Evolutionary conservation across 1,140 invertebrate species (phyloP), one percentile per base, ranked within the genome.

Genomic region (Lepeophtheirus salmonis): DNA sequence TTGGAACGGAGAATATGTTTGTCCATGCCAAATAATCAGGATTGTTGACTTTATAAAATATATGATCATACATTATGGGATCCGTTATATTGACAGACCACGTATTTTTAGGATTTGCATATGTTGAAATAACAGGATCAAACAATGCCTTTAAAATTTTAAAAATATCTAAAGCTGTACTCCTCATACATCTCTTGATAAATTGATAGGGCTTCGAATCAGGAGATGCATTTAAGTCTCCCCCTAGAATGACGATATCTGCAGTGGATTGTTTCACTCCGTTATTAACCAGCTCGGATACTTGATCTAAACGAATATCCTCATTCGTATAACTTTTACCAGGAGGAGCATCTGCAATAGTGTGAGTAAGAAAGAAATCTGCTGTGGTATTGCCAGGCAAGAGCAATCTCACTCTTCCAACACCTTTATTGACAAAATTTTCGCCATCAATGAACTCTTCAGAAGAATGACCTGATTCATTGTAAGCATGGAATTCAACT

Each of bases 321-420:
- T n/a, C 16, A 17, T 57, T 57, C 3, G 23, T 6, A 30, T 59
- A 20, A 12, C 57, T 41, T n/a, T 59, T 18, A 14, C 17, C 16
- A 1, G 26, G 30, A 21, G 51, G 17, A 21, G 23, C 13, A 16
- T 59, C 48, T 10, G 57, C 57, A 2, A 41, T 41, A 18, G 57
- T 59, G 48, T 59, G 57, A n/a, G 57, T 59, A 21, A 59, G 30
- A 59, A 59, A 59, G 14, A 59, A 14, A 22, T 59, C 57, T 16
- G 50, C 17, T 2, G 30, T 59, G 17, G 50, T 22, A 23, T 50
- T 50, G 18, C 16, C 16, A n/a, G n/a, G 1, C 13, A 41, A 41
- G 17, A 52, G 23, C 2, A 59, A 52, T n/a, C 57, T 24, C 10
- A 59, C 57, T 2, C 57, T 24, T 3, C 57, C 57, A 24, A 59